A percentile compares a stretch with the other conserved stretches of the same genome.
Evolutionary conservation across 2,797 vertebrate species (phyloP).

Genomic region (Ctenochaetus hawaiiensis): DNA sequence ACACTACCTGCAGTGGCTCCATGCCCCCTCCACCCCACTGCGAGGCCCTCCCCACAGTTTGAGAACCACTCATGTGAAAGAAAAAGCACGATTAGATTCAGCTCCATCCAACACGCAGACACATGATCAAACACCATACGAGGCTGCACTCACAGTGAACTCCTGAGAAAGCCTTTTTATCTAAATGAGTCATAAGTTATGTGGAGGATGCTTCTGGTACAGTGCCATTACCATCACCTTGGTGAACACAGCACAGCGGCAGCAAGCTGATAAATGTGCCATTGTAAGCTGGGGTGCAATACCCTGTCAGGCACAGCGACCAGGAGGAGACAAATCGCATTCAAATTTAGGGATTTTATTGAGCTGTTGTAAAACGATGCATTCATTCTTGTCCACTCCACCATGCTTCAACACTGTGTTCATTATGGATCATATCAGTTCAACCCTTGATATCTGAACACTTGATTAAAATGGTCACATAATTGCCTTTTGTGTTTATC

Average conservation of each 20-base stretch:
- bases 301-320: constrained; percentile 7
- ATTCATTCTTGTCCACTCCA: not conserved
- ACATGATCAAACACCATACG: constrained; percentile 3
- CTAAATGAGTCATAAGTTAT: constrained; percentile 69
- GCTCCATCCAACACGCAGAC: constrained; percentile 4
- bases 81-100: constrained; percentile 21
- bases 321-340: constrained; percentile 53
- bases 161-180: constrained; percentile 61
- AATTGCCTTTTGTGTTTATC: constrained; percentile 39
- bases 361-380: constrained; percentile 45
- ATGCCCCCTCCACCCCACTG: too few relatives aligned
- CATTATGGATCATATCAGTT: constrained; percentile 42
- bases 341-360: constrained; percentile 70
- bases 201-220: constrained; percentile 59
- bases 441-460: constrained; percentile 21
- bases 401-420: constrained; percentile 23
- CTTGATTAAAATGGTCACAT: not conserved
- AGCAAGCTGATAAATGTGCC: constrained; percentile 57
- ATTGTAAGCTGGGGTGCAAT: constrained; percentile 30
- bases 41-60: too few relatives aligned
- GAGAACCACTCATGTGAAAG: too few relatives aligned
- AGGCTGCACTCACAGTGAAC: constrained; percentile 59
- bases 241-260: constrained; percentile 31
- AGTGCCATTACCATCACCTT: constrained; percentile 53
- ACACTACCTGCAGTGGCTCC: too few relatives aligned